Evolutionary conservation across 2,888 invertebrate genomes (phyloP).

Genomic region (Melanchra persicariae): DNA sequence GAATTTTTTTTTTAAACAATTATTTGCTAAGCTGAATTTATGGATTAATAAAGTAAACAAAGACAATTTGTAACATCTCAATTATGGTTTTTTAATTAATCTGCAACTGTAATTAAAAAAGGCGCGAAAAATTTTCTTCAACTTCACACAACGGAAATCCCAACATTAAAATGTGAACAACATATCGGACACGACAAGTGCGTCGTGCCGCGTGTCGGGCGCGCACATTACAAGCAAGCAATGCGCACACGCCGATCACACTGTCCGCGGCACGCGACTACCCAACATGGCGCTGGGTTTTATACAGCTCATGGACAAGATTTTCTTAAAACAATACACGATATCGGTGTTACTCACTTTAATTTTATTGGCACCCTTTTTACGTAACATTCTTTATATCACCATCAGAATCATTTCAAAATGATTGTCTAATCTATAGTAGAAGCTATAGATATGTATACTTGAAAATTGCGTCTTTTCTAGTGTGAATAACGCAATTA

Average conservation of each 20-base stretch:
- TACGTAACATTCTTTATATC: neutral
- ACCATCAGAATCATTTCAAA: neutral
- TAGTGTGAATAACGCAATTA: neutral
- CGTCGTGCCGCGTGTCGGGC: slow-evolving; percentile 24
- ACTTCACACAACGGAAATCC: neutral
- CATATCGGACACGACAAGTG: slow-evolving; percentile 50
- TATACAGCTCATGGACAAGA: slow-evolving; percentile 14
- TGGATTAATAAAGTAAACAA: neutral
- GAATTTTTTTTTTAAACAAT: neutral
- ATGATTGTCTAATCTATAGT: neutral
- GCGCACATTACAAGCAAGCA: slow-evolving; percentile 55
- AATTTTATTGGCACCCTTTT: neutral
- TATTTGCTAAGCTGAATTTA: neutral
- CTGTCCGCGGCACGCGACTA: slow-evolving; percentile 67
- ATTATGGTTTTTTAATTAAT: no score
- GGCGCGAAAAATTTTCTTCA: no score
- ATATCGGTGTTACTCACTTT: neutral
- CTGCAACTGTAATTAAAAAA: no score
- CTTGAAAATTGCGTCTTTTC: neutral
- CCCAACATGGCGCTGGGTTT: slow-evolving; percentile 29
- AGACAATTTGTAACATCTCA: no score
- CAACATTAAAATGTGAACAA: slow-evolving; percentile 23
- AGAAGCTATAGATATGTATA: neutral
- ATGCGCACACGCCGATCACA: slow-evolving; percentile 69
- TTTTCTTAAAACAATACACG: neutral